Evolutionary conservation across 2,888 invertebrate genomes (phyloP), one percentile per base, ranked within the genome.

Genomic region (Maniola hyperantus): DNA sequence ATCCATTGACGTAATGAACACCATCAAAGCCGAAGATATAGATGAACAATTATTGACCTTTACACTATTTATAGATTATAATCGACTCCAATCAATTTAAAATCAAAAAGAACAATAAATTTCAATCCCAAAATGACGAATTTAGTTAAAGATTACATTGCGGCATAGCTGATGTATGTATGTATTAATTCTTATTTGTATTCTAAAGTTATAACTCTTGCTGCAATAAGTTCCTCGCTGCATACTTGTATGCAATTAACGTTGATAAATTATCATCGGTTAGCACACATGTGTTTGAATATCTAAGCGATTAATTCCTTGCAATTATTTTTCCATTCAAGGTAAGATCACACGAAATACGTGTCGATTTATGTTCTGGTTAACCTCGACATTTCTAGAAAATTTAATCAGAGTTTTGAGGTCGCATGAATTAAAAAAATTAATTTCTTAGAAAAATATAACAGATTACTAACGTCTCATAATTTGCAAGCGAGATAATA

Each of bases 291-390:
- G 39, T 57, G 39, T 57, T 42, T 42, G 20, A 57, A 20, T 57
- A 57, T 39, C 55, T 42, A 42, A 57, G 39, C 55, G 39, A 42
- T 57, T 39, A 57, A 57, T 42, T 20, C 42, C 57, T 20, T 20
- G 57, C 57, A 57, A 57, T 42, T 57, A 57, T 42, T 34, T 42
- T 57, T n/a, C 36, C 36, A 42, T 15, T 57, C 57, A 57, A 57
- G 57, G 57, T 20, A 57, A 42, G 39, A 36, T 18, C 18, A 48
- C 13, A 55, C 55, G 55, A 55, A 55, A 42, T 57, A 39, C 18
- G 18, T 57, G 20, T 5, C 39, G 42, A 57, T 42, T 57, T 20
- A 57, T 57, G 42, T 20, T 20, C 57, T 18, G 5, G 57, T 57
- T 57, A 20, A 39, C 57, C 57, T 57, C 39, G 57, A 57, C 39